Evolutionary conservation across 2,113 vertebrate genomes (phyloP).

Genomic region (Ailuropoda melanoleuca): DNA sequence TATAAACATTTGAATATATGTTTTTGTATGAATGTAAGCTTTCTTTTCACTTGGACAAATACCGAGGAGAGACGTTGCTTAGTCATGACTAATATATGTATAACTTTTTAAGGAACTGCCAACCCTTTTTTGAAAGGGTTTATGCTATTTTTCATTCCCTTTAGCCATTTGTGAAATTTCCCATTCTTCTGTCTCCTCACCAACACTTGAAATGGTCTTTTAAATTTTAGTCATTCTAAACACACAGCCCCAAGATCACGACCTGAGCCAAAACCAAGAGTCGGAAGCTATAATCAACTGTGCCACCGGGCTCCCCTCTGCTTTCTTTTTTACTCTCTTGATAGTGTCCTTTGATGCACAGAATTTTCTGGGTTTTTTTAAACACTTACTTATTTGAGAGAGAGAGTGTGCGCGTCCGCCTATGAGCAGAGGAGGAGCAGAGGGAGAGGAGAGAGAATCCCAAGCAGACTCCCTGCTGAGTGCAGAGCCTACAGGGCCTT

Average conservation of each 20-base stretch:
- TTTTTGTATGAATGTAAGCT: not conserved
- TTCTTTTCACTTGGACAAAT: not conserved
- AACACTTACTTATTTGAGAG: too few relatives aligned
- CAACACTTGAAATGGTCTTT: not conserved
- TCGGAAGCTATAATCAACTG: not conserved
- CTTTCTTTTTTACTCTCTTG: not conserved
- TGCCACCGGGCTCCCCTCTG: not conserved
- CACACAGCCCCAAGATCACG: not conserved
- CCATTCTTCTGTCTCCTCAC: not conserved
- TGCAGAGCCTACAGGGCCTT: not conserved
- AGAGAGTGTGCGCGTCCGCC: fast-evolving
- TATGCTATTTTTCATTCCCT: not conserved
- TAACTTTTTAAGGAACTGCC: not conserved
- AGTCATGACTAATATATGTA: not conserved
- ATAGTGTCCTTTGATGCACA: not conserved
- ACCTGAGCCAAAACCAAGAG: not conserved
- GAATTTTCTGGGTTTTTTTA: not conserved
- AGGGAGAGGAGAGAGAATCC: not conserved
- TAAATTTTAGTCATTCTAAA: not conserved
- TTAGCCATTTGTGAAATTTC: not conserved
- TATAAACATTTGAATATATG: not conserved
- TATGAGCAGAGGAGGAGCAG: not conserved
- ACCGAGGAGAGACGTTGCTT: not conserved
- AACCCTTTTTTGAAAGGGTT: not conserved
- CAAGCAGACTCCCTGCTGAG: not conserved